A percentile compares a stretch with the other conserved stretches of the same genome.
Conservation (phyloP, 2,888 invertebrate genomes). For the Bugulina stolonifera region DNA sequence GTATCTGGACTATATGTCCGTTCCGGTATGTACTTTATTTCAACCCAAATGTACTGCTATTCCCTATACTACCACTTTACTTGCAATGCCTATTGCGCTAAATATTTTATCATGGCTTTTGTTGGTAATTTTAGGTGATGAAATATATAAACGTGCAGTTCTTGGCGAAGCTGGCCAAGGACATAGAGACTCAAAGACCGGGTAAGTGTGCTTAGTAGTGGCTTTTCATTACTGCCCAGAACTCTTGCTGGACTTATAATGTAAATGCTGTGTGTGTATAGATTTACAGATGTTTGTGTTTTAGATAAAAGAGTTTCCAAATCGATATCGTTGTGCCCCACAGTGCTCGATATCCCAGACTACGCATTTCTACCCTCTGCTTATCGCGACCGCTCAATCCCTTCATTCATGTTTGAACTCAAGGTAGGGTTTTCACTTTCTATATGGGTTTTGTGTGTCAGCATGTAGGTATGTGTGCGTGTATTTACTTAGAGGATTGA, state of each 20-base stretch:
- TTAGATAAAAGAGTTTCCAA: not conserved
- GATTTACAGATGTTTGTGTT: too few relatives aligned
- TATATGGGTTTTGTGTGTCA: too few relatives aligned
- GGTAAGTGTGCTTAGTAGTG: not conserved
- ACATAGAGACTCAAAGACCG: not conserved
- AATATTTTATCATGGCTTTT: not conserved
- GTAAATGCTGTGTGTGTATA: not conserved
- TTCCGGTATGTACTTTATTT: conserved; percentile 10
- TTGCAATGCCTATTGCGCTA: not conserved
- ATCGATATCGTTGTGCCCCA: conserved; percentile 7
- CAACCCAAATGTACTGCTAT: too few relatives aligned
- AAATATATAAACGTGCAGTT: not conserved
- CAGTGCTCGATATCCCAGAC: conserved; percentile 16
- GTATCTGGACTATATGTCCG: conserved; percentile 16
- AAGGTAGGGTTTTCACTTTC: too few relatives aligned
- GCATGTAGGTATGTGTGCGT: too few relatives aligned
- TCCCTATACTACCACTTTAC: too few relatives aligned
- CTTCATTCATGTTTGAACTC: conserved; percentile 17
- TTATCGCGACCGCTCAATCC: not conserved
- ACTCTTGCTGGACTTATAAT: not conserved
- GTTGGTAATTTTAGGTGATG: not conserved
- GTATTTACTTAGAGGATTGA: too few relatives aligned
- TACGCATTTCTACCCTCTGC: conserved; percentile 12
- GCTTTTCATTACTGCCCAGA: not conserved
- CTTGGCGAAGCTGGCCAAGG: not conserved